phyloP scores from a whole-genome alignment of 2,888 invertebrate species.

The Chelonus formosanus region DNA sequence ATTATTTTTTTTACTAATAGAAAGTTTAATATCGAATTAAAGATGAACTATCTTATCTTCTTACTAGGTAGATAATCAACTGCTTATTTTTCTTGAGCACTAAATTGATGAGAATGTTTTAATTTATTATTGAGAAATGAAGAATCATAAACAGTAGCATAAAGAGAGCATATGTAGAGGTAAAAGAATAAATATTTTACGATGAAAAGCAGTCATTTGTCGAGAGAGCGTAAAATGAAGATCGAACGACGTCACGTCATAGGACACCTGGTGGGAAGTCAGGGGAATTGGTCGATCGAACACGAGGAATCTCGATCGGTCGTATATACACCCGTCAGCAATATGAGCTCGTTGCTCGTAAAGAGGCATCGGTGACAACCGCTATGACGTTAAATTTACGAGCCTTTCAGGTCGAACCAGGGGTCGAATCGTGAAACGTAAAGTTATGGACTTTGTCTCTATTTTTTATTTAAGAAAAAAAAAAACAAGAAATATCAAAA shows the following conservation, averaged over 20 bases:
- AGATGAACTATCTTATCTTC: too few relatives aligned
- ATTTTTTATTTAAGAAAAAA: background rate
- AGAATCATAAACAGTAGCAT: too few relatives aligned
- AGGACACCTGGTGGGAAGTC: slow-evolving; percentile 23
- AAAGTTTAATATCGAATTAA: too few relatives aligned
- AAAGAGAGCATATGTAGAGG: background rate
- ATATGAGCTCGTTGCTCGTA: slow-evolving; percentile 52
- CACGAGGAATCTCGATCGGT: slow-evolving; percentile 21
- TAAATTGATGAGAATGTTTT: too few relatives aligned
- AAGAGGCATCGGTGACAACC: slow-evolving; percentile 59
- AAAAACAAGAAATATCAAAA: too few relatives aligned
- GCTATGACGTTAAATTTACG: slow-evolving; percentile 58
- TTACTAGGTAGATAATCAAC: too few relatives aligned
- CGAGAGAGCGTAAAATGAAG: slow-evolving; percentile 30
- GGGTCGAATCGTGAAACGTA: slow-evolving; percentile 57
- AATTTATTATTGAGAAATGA: too few relatives aligned
- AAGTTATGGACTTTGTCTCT: slow-evolving; percentile 17
- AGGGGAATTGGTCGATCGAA: slow-evolving; percentile 9
- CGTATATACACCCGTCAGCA: slow-evolving; percentile 30
- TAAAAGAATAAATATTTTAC: slow-evolving; percentile 5
- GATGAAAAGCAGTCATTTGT: slow-evolving; percentile 24
- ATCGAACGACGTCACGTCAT: slow-evolving; percentile 29
- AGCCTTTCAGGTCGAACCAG: slow-evolving; percentile 45
- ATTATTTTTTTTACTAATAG: too few relatives aligned
- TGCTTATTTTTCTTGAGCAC: too few relatives aligned